Conservation (phyloP, 2,113 vertebrate species). For the Emydura subglobosa region DNA sequence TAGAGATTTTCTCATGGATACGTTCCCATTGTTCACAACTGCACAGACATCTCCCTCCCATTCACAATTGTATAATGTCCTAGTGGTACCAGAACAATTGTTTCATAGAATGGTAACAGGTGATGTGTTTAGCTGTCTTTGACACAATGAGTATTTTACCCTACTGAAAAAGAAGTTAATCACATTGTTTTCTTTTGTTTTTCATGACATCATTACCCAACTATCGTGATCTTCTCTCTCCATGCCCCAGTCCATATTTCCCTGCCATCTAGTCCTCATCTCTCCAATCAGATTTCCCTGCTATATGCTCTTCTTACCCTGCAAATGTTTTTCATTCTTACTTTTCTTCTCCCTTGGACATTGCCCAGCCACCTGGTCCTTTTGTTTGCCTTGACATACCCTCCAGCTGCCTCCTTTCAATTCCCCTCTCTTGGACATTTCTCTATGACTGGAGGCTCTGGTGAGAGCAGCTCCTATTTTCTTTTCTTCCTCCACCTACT, state of each 20-base stretch:
- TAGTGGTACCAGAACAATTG: background rate
- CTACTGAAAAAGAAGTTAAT: background rate
- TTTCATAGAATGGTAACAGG: background rate
- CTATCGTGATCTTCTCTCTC: background rate
- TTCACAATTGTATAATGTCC: background rate
- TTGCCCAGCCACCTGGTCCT: background rate
- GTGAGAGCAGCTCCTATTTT: background rate
- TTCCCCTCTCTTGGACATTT: rapidly evolving
- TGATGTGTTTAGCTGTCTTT: background rate
- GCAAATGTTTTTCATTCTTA: background rate
- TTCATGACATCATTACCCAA: background rate
- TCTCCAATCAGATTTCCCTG: background rate
- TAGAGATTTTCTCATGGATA: background rate
- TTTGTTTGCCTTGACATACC: rapidly evolving
- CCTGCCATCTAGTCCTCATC: background rate
- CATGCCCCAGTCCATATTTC: background rate
- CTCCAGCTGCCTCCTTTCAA: background rate
- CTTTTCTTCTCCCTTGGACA: background rate
- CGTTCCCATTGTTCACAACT: background rate
- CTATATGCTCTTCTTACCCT: background rate
- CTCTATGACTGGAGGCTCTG: background rate
- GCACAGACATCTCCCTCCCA: background rate
- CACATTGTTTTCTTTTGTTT: background rate
- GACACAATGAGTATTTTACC: background rate
- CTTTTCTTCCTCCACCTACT: background rate